A percentile compares a stretch with the other conserved stretches of the same genome.
Conservation (phyloP, 2,797 vertebrate species). For the Nothura maculosa region DNA sequence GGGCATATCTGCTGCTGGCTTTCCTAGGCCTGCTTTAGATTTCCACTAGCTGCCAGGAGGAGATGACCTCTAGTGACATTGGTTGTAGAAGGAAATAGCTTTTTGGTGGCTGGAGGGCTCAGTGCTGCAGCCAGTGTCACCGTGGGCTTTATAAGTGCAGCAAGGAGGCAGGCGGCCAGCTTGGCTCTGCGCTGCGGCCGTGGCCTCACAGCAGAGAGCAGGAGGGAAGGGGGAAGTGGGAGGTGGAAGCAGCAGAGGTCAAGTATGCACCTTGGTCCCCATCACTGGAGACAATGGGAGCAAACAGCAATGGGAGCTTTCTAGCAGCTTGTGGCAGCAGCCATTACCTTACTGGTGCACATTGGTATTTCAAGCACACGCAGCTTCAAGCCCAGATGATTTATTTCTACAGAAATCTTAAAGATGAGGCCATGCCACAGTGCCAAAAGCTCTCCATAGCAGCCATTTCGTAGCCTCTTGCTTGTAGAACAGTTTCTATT, state of each 20-base stretch:
- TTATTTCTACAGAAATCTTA: background rate
- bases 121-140: background rate
- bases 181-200: background rate
- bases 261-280: background rate
- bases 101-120: background rate
- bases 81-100: background rate
- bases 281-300: background rate
- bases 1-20: background rate
- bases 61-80: constrained; percentile 6
- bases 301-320: background rate
- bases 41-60: background rate
- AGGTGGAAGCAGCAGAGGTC: background rate
- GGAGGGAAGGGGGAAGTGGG: background rate
- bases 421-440: background rate
- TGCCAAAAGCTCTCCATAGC: background rate
- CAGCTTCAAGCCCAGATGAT: background rate
- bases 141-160: background rate
- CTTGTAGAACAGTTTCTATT: background rate
- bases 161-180: constrained; percentile 30
- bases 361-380: background rate
- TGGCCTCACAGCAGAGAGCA: background rate
- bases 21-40: background rate
- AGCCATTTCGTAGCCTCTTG: background rate
- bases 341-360: background rate
- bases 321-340: background rate